These are phyloP conservation scores for Nyctibius bracteatus DNA, from an alignment of 2,113 vertebrate species.

Conservation along the genomic window DNA sequence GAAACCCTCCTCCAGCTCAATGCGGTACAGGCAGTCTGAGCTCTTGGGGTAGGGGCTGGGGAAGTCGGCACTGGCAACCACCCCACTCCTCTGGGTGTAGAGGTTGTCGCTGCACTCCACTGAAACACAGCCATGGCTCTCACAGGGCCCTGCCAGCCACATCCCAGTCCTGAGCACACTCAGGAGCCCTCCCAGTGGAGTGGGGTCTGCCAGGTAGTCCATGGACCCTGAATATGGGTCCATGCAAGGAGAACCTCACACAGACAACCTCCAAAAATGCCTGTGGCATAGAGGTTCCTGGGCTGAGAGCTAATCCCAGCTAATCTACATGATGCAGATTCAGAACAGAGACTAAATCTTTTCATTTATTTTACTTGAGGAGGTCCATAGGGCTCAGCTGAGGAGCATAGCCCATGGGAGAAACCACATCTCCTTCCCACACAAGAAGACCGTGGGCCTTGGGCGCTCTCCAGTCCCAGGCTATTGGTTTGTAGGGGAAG, in stretches of 20 bases:
- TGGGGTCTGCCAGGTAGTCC: not conserved
- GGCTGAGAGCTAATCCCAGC: not conserved
- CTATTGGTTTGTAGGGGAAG: not conserved
- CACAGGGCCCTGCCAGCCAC: not conserved
- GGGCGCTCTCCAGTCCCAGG: not conserved
- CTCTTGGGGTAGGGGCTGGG: slow-evolving; percentile 92
- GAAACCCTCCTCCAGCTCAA: slow-evolving; percentile 87
- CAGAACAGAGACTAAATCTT: not conserved
- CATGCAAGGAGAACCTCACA: not conserved
- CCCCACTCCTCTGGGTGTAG: slow-evolving; percentile 83
- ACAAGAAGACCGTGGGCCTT: not conserved
- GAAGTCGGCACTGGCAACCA: slow-evolving; percentile 84
- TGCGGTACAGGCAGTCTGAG: slow-evolving; percentile 85
- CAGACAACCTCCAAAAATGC: not conserved
- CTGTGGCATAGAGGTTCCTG: not conserved
- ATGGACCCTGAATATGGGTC: not conserved
- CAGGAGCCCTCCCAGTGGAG: not conserved
- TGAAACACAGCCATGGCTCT: slow-evolving; percentile 56
- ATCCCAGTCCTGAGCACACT: not conserved
- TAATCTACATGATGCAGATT: not conserved
- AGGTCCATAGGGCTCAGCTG: not conserved
- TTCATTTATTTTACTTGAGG: not conserved
- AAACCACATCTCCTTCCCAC: not conserved
- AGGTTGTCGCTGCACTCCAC: slow-evolving; percentile 91
- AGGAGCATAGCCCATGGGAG: not conserved